These are phyloP conservation scores for Motacilla tschutschensis DNA, from an alignment of 2,113 vertebrate species.

Conservation along the genomic window DNA sequence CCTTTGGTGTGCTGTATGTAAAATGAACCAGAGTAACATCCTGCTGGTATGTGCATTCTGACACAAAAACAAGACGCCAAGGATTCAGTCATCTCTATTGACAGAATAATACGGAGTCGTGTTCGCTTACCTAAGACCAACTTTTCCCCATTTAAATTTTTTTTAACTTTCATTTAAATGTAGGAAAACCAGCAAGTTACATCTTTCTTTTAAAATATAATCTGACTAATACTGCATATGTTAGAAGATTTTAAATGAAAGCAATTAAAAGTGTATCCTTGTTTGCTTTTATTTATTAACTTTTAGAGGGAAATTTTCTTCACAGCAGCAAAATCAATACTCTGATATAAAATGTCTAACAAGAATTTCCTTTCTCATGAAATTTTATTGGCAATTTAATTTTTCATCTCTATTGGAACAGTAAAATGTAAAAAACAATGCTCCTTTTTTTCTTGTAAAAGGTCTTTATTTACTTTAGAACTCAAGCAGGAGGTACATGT, in stretches of 20 bases:
- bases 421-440: slow-evolving; percentile 8
- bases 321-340: slow-evolving; percentile 36
- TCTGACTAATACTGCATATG: background rate
- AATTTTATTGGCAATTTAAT: slow-evolving; percentile 40
- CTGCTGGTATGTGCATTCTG: background rate
- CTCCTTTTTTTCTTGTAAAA: slow-evolving; percentile 23
- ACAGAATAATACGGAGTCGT: background rate
- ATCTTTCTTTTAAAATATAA: background rate
- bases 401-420: slow-evolving; percentile 8
- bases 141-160: background rate
- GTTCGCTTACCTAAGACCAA: background rate
- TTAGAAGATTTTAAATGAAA: slow-evolving; percentile 5
- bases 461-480: slow-evolving; percentile 64
- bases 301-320: slow-evolving; percentile 16
- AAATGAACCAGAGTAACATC: background rate
- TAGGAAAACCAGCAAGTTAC: background rate
- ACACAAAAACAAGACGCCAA: background rate
- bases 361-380: slow-evolving; percentile 25
- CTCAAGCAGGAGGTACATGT: slow-evolving; percentile 62
- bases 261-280: background rate
- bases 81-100: background rate
- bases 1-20: background rate
- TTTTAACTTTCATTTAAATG: background rate
- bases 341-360: slow-evolving; percentile 28
- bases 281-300: slow-evolving; percentile 33